Base-by-base conservation (phyloP, 2,113 vertebrate genomes). In the Pelecanus crispus region DNA sequence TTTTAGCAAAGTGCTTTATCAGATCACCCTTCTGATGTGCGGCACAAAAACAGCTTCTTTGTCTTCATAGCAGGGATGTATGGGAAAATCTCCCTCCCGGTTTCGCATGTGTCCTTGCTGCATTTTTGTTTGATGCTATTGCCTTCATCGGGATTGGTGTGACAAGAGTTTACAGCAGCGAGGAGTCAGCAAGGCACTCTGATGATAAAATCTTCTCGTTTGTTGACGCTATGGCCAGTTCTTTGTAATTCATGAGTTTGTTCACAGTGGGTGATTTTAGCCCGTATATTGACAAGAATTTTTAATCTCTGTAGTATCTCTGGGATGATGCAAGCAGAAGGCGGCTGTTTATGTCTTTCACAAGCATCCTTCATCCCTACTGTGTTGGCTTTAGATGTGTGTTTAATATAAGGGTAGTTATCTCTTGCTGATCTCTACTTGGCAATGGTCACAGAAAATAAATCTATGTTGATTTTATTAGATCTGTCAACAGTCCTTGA, bases 401-500 rank as follows among this genome's bases (percentile, higher is more conserved):
- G 91, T 97, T 95, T 97, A 93, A 82, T 93, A 71, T 14, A 90
- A 70, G 58, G 31, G 22, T 79, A 75, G 88, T 91, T 97, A 88
- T 96, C 90, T 93, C 62, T 95, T 91, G 90, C 83, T 94, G 88
- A 95, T 96, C 88, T 96, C 84, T 72, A 6, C 88, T 96, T 96
- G 94, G 95, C 94, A 94, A 62, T 92, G 63, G 86, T 66, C 72
- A 82, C 92, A 91, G 80, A 97, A 97, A 89, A 94, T 92, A 95
- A 96, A 93, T 91, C 82, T 84, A 86, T 93, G 93, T 94, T 97
- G 95, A 97, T 96, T 95, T 94, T 94, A 92, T 96, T 95, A 91
- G 93, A 87, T 95, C 96, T 95, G 94, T 97, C 97, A 96, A 96
- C 93, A 95, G 87, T 94, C 96, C 92, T 95, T 96, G 96, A 96